Evolutionary conservation across 2,888 invertebrate species (phyloP).

Genomic region (Sipunculus nudus): DNA sequence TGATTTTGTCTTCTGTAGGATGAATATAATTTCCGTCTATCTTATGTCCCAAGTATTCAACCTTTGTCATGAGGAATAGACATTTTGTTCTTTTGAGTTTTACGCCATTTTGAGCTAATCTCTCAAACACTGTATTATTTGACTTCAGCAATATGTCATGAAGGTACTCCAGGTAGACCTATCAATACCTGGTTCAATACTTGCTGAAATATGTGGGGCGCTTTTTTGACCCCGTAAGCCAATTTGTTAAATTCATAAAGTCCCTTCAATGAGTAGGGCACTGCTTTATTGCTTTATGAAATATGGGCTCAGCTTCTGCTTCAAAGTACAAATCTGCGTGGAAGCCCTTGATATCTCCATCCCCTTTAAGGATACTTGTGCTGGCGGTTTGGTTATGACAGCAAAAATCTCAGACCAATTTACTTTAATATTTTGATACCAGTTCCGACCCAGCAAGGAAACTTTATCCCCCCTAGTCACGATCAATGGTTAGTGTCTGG

Average conservation of each 20-base stretch:
- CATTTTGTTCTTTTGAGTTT: neutral
- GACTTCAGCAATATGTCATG: neutral
- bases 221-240: neutral
- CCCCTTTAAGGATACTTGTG: neutral
- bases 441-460: no score
- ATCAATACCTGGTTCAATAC: neutral
- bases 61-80: neutral
- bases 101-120: neutral
- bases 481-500: no score
- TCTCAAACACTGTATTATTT: neutral
- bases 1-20: neutral
- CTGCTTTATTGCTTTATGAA: constrained; percentile 27
- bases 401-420: no score
- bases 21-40: neutral
- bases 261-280: constrained; percentile 28
- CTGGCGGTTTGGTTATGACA: no score
- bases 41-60: neutral
- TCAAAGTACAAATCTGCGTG: constrained; percentile 32
- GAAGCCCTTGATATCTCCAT: neutral
- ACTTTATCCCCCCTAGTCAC: no score
- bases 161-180: neutral
- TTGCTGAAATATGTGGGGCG: neutral
- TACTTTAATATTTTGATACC: no score
- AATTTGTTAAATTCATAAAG: neutral
- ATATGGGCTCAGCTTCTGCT: constrained; percentile 27